Percentiles rank a stretch among this genome's conserved stretches.
phyloP scores from a whole-genome alignment of 2,113 vertebrate species.

The Phodopus roborovskii region DNA sequence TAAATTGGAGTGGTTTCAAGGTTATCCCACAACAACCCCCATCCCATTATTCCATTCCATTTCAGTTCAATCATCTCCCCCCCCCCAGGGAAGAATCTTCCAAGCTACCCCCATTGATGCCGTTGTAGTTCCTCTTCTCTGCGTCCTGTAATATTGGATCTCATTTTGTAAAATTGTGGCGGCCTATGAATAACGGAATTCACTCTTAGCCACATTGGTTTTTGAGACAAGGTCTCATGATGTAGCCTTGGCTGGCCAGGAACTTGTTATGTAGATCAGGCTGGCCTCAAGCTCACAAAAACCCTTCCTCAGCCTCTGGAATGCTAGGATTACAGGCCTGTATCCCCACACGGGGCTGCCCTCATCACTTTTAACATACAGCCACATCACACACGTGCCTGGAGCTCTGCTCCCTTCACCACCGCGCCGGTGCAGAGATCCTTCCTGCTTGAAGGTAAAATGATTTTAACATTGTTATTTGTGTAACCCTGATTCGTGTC shows the following conservation, averaged over 20 bases:
- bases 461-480: background rate
- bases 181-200: background rate
- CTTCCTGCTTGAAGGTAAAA: background rate
- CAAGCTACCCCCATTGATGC: background rate
- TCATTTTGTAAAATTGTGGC: background rate
- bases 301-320: background rate
- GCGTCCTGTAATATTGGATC: background rate
- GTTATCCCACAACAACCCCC: slow-evolving; percentile 51
- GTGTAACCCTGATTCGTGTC: background rate
- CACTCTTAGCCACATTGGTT: background rate
- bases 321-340: background rate
- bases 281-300: background rate
- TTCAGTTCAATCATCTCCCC: slow-evolving; percentile 55
- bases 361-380: background rate
- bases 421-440: background rate
- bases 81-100: slow-evolving; percentile 42
- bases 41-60: slow-evolving; percentile 24
- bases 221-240: background rate
- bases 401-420: background rate
- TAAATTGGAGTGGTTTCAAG: slow-evolving; percentile 62
- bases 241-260: background rate
- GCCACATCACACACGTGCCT: background rate
- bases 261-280: background rate
- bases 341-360: background rate
- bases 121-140: background rate